These are phyloP conservation scores for Asbolus verrucosus DNA, from an alignment of 1,140 invertebrate genomes.

Conservation along the genomic window DNA sequence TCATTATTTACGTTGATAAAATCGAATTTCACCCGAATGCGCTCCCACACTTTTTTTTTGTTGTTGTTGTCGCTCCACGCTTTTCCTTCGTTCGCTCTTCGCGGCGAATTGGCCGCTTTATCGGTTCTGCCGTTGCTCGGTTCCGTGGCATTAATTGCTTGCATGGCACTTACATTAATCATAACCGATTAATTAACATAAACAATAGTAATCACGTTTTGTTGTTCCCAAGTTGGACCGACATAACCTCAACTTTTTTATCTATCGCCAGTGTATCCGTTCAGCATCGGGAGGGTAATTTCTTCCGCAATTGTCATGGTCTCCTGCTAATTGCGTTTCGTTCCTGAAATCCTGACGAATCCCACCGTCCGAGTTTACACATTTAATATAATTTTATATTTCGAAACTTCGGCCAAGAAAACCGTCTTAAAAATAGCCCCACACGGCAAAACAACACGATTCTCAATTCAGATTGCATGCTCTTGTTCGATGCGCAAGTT, in stretches of 20 bases:
- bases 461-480: no score
- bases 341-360: no score
- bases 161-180: constrained; percentile 5
- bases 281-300: no score
- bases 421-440: neutral
- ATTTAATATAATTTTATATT: no score
- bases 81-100: neutral
- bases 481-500: no score
- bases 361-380: no score
- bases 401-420: constrained; percentile 16
- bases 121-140: constrained; percentile 11
- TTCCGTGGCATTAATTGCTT: neutral
- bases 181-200: constrained; percentile 17
- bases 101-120: constrained; percentile 12
- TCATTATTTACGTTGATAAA: neutral
- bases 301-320: no score
- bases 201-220: constrained; percentile 8
- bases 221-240: neutral
- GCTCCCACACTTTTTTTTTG: neutral
- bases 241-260: constrained; percentile 18
- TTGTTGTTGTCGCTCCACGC: neutral
- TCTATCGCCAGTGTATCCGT: neutral
- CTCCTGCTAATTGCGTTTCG: no score
- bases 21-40: neutral
- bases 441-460: no score